A percentile compares a stretch with the other conserved stretches of the same genome.
These are phyloP conservation scores for Phalacrocorax brasilianus DNA, from an alignment of 2,113 vertebrate species.

Conservation along the genomic window DNA sequence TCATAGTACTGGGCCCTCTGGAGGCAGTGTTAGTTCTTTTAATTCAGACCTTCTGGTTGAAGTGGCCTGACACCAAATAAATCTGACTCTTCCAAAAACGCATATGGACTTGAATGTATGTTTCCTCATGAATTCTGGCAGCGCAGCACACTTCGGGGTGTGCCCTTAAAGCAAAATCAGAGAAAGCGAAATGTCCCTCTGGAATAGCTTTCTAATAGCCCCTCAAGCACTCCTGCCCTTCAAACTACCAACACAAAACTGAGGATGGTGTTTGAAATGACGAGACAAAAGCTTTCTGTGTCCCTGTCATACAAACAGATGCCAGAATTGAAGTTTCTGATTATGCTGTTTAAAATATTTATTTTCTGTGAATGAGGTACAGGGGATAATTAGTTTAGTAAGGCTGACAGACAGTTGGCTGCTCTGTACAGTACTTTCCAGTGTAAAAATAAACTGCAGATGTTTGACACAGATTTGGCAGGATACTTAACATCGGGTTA, in stretches of 20 bases:
- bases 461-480: constrained; percentile 37
- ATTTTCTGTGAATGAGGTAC: background rate
- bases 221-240: background rate
- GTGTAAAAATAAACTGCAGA: constrained; percentile 44
- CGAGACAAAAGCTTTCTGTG: background rate
- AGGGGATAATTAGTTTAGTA: background rate
- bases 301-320: background rate
- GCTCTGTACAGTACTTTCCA: background rate
- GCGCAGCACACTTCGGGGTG: background rate
- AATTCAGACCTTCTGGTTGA: constrained; percentile 33
- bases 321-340: background rate
- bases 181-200: background rate
- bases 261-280: background rate
- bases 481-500: constrained; percentile 6
- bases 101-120: constrained; percentile 1
- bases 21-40: background rate
- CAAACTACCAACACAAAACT: background rate
- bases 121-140: constrained; percentile 20
- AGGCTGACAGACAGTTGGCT: constrained; percentile 18
- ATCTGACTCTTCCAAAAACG: constrained; percentile 15
- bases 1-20: background rate
- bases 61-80: constrained; percentile 19
- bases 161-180: background rate
- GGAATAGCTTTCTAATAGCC: background rate
- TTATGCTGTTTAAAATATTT: background rate